These are phyloP conservation scores for Macheiramphus alcinus DNA, from an alignment of 2,113 vertebrate genomes.

Conservation along the genomic window DNA sequence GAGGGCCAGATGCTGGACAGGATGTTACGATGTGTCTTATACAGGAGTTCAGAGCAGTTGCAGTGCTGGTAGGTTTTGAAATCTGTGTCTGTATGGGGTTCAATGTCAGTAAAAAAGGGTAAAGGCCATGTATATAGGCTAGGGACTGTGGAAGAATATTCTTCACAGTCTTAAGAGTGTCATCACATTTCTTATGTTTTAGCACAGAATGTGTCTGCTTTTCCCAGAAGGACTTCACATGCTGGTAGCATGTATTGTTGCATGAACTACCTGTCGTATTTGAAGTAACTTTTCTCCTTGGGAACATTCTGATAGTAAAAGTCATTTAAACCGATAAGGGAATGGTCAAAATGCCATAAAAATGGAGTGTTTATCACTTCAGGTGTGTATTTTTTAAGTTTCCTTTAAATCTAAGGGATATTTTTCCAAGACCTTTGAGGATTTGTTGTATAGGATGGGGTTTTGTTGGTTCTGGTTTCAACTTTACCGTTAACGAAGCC, in stretches of 20 bases:
- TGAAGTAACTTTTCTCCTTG: neutral
- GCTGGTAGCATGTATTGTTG: neutral
- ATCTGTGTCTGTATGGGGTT: neutral
- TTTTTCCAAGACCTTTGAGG: neutral
- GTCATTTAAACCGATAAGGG: neutral
- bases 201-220: neutral
- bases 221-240: neutral
- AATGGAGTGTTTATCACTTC: neutral
- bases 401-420: neutral
- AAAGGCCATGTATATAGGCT: neutral
- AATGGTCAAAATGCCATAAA: neutral
- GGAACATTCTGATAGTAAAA: neutral
- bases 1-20: neutral
- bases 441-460: neutral
- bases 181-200: neutral
- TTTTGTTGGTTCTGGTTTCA: neutral
- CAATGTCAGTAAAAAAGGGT: neutral
- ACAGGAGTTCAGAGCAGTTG: neutral
- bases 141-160: neutral
- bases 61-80: neutral
- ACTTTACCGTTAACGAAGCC: neutral
- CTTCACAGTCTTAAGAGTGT: neutral
- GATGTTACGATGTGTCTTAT: neutral
- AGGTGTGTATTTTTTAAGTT: neutral
- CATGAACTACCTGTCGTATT: neutral